These are phyloP conservation scores for Sitta carolinensis DNA, from an alignment of 2,797 vertebrate species.

Conservation along the genomic window DNA sequence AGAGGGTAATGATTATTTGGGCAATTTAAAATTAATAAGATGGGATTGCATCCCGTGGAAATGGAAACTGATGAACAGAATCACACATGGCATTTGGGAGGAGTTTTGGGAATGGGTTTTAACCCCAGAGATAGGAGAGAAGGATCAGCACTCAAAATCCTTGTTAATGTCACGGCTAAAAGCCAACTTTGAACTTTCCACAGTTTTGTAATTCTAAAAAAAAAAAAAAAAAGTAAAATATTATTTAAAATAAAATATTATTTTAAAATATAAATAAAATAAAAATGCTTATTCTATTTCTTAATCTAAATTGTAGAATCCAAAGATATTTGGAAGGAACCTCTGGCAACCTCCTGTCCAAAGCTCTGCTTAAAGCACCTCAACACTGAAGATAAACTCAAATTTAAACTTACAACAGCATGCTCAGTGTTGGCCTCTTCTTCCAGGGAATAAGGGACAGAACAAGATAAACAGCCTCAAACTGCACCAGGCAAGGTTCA, in stretches of 20 bases:
- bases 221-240: too few species aligned
- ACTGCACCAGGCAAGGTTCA: not conserved
- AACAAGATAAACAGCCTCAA: fast-evolving
- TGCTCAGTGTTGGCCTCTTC: not conserved
- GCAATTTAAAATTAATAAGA: constrained; percentile 59
- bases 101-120: not conserved
- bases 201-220: too few species aligned
- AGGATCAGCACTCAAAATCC: not conserved
- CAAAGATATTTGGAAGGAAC: not conserved
- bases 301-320: not conserved
- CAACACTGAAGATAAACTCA: fast-evolving
- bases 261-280: too few species aligned
- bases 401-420: not conserved
- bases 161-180: not conserved
- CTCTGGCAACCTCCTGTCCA: not conserved
- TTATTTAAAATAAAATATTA: too few species aligned
- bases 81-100: not conserved
- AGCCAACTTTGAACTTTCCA: not conserved
- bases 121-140: not conserved
- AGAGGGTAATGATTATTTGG: constrained; percentile 26
- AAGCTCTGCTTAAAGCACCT: not conserved
- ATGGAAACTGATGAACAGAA: not conserved
- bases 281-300: too few species aligned
- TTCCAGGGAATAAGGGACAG: not conserved
- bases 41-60: constrained; percentile 10